Conservation (phyloP, 1,140 invertebrate species). For the Drosophila punjabiensis region DNA sequence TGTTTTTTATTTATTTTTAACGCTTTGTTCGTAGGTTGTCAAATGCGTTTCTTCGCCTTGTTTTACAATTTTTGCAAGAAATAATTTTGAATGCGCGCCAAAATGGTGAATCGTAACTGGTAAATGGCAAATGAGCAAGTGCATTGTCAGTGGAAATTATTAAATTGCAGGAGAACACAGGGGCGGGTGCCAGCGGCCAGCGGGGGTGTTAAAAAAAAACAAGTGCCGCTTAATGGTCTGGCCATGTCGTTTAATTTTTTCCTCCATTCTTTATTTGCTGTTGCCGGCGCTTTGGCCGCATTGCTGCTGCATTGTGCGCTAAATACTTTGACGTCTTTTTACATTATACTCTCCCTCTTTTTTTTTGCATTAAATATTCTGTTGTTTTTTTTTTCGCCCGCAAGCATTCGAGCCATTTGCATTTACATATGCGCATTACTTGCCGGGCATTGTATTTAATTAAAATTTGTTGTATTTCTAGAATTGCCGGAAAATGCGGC, state of each 20-base stretch:
- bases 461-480: conserved; percentile 74
- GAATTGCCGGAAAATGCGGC: conserved; percentile 60
- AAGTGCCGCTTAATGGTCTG: conserved; percentile 59
- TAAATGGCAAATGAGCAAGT: conserved; percentile 52
- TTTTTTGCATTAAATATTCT: conserved; percentile 14
- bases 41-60: conserved; percentile 34
- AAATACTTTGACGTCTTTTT: conserved; percentile 60
- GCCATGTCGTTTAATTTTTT: conserved; percentile 53
- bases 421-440: conserved; percentile 77
- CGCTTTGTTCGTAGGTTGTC: conserved; percentile 30
- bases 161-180: conserved; percentile 44
- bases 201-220: conserved; percentile 7
- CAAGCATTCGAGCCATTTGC: conserved; percentile 59
- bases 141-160: conserved; percentile 61
- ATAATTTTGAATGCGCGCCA: conserved; percentile 59
- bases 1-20: conserved; percentile 23
- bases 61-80: conserved; percentile 54
- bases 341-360: conserved; percentile 4
- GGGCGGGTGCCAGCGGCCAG: neutral
- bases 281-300: conserved; percentile 38
- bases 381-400: conserved; percentile 8
- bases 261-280: conserved; percentile 25
- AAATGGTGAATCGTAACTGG: conserved; percentile 47
- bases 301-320: conserved; percentile 64
- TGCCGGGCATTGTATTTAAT: conserved; percentile 66